Evolutionary conservation across 2,888 invertebrate species (phyloP), one percentile per base, ranked within the genome.

Genomic region (Hypsopygia costalis): DNA sequence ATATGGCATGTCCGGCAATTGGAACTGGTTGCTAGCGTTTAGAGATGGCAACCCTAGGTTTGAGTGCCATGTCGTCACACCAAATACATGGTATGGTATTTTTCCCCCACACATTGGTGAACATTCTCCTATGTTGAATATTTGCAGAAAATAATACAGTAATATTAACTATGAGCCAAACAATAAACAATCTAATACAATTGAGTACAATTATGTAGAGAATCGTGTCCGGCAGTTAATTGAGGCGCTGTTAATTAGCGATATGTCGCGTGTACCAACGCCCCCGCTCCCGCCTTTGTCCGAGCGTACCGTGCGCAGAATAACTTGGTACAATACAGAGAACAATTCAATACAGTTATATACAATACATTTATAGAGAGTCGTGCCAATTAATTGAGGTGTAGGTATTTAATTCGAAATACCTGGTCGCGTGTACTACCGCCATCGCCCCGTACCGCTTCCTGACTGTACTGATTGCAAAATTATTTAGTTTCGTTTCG

Each of bases 171-270:
- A 25, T 6, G 4, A 16, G 2, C 2, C 25, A 25, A 25, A 25
- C 25, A 25, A 25, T 25, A 7, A 25, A 25, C 53, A 42, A 49
- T 54, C 52, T 38, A 46, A 69, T 70, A 72, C 61, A 48, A 69
- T 63, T 62, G 51, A 69, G 62, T 55, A 69, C 66, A 70, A 74
- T 71, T 68, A 52, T 49, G 52, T 45, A 44, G 40, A 58, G 62
- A 51, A 63, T 55, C 55, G 62, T 64, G 67, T 69, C 58, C 37
- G 46, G 51, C 48, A 63, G 73, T 81, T 82, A 83, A 82, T 82
- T 81, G 81, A 60, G 66, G 58, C 48, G 49, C 58, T 60, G 68
- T 81, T 83, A 85, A 83, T 83, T 83, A 81, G 78, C 58, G 71
- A 69, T 64, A 67, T 79, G 81, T 81, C 81, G 80, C 73, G 78